A percentile compares a stretch with the other conserved stretches of the same genome.
Conservation (phyloP, 2,888 invertebrate species). For the Andrena chrysosceles region DNA sequence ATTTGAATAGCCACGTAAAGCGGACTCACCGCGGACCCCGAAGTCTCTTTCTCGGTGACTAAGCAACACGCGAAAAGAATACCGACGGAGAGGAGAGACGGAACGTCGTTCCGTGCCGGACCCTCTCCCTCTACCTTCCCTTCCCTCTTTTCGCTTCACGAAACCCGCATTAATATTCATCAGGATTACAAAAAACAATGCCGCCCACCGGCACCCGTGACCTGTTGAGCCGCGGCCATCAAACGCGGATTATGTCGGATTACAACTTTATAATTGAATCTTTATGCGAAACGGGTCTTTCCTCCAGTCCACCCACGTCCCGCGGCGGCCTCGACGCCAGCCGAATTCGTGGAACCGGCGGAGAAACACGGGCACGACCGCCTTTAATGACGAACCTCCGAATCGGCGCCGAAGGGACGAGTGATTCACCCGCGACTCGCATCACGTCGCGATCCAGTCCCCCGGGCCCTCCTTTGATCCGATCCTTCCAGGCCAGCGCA, state of each 20-base stretch:
- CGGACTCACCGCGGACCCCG: constrained; percentile 73
- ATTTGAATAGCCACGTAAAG: constrained; percentile 82
- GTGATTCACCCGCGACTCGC: constrained; percentile 38
- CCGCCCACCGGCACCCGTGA: constrained; percentile 78
- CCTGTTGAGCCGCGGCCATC: constrained; percentile 80
- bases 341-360: constrained; percentile 56
- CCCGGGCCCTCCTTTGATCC: neutral
- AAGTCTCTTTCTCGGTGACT: constrained; percentile 76
- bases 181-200: constrained; percentile 81
- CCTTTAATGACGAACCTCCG: constrained; percentile 34
- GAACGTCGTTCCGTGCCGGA: neutral
- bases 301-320: constrained; percentile 65
- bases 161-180: constrained; percentile 82
- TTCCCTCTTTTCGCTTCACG: constrained; percentile 38
- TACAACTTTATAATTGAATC: constrained; percentile 81
- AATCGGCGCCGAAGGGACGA: constrained; percentile 34
- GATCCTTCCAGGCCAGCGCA: neutral
- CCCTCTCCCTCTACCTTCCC: neutral
- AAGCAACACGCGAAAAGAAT: constrained; percentile 84
- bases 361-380: constrained; percentile 45
- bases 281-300: constrained; percentile 72
- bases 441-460: neutral
- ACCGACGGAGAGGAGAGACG: constrained; percentile 67
- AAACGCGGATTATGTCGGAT: constrained; percentile 80
- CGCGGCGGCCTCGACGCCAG: constrained; percentile 30